These are phyloP conservation scores for Tragelaphus scriptus DNA, from an alignment of 2,113 vertebrate species.

Conservation along the genomic window DNA sequence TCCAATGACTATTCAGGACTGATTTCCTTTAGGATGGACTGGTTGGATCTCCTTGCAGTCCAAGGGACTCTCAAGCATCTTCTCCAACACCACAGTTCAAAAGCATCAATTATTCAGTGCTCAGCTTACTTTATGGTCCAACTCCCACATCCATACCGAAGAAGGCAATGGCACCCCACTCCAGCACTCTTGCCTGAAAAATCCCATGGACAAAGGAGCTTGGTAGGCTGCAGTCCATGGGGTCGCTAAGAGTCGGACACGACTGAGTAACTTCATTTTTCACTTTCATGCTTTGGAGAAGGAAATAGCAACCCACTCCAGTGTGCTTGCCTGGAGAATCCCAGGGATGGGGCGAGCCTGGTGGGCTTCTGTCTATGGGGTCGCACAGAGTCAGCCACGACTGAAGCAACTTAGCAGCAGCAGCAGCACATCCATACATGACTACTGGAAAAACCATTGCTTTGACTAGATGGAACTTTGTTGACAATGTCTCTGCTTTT, in stretches of 20 bases:
- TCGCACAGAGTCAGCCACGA: no score
- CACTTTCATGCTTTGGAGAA: no score
- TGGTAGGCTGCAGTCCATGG: no score
- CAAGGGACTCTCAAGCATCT: neutral
- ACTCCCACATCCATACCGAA: fast-evolving
- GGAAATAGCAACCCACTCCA: no score
- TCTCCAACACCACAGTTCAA: neutral
- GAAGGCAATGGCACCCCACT: no score
- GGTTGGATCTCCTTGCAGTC: neutral
- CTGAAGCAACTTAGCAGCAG: no score
- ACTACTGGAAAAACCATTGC: neutral
- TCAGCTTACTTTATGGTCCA: neutral
- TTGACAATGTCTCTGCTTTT: neutral
- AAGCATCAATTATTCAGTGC: neutral
- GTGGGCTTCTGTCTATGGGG: no score
- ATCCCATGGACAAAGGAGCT: fast-evolving
- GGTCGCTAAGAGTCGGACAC: no score
- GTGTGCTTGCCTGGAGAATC: no score
- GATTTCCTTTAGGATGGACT: neutral
- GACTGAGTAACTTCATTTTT: no score
- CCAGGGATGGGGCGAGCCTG: fast-evolving
- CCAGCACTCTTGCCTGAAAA: no score
- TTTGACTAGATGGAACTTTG: neutral
- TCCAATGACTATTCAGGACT: neutral
- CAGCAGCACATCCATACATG: neutral